Percentiles rank a stretch among this genome's conserved stretches.
Evolutionary conservation across 2,113 vertebrate genomes (phyloP).

Genomic region (Saimiri boliviensis): DNA sequence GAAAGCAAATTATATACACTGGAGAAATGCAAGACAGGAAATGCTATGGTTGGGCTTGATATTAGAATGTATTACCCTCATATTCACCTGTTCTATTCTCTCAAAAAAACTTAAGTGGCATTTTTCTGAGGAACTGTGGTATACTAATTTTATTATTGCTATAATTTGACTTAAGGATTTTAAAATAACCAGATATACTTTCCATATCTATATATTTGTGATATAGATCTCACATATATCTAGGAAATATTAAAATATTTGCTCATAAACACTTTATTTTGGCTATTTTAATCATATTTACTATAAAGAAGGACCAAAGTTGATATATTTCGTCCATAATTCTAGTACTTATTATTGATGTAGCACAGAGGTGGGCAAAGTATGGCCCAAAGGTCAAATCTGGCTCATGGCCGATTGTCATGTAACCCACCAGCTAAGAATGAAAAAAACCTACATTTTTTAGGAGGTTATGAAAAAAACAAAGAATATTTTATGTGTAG

Average conservation of each 20-base stretch:
- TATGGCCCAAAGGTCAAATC: background rate
- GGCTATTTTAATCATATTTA: background rate
- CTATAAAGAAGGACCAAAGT: background rate
- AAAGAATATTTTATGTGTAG: background rate
- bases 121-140: background rate
- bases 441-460: background rate
- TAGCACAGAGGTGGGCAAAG: background rate
- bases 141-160: conserved; percentile 51
- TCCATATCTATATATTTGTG: background rate
- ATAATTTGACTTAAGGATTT: conserved; percentile 25
- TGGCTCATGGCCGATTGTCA: background rate
- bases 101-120: background rate
- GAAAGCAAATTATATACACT: conserved; percentile 65
- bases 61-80: conserved; percentile 54
- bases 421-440: background rate
- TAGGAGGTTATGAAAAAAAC: background rate
- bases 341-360: background rate
- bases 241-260: background rate
- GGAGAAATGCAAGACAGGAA: conserved; percentile 54
- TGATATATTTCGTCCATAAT: conserved; percentile 28
- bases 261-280: background rate
- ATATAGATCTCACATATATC: background rate
- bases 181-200: conserved; percentile 27
- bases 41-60: conserved; percentile 46
- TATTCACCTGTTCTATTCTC: conserved; percentile 26